Conservation (phyloP, 2,797 vertebrate species). For the Lepus oiostolus region DNA sequence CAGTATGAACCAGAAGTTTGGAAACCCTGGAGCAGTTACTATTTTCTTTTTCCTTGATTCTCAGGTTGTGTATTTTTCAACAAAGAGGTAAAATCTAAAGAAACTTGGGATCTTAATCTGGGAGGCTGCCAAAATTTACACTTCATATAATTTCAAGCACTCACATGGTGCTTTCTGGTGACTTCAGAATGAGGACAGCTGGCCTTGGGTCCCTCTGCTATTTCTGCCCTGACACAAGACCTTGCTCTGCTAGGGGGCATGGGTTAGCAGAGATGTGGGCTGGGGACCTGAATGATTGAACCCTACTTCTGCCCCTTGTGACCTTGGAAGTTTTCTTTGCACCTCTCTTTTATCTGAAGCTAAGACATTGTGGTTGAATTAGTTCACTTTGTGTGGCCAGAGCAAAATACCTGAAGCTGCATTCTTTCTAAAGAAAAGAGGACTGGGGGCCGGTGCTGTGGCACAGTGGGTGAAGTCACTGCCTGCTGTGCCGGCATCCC, state of each 20-base stretch:
- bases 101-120: background rate
- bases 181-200: background rate
- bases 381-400: too few species aligned
- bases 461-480: too few species aligned
- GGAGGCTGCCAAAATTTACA: background rate
- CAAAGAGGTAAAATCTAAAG: background rate
- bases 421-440: too few species aligned
- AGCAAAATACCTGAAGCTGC: too few species aligned
- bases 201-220: background rate
- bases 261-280: fast-evolving
- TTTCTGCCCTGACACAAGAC: background rate
- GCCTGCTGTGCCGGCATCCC: too few species aligned
- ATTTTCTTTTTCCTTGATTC: background rate
- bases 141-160: background rate
- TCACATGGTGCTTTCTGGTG: background rate
- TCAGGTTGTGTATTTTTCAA: background rate
- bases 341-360: background rate
- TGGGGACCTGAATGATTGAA: background rate
- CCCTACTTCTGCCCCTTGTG: background rate
- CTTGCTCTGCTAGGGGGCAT: fast-evolving
- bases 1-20: background rate
- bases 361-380: too few species aligned
- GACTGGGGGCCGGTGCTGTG: too few species aligned
- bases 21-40: background rate
- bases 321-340: background rate